Conservation (phyloP, 2,888 invertebrate genomes). For the Xylocampa areola region DNA sequence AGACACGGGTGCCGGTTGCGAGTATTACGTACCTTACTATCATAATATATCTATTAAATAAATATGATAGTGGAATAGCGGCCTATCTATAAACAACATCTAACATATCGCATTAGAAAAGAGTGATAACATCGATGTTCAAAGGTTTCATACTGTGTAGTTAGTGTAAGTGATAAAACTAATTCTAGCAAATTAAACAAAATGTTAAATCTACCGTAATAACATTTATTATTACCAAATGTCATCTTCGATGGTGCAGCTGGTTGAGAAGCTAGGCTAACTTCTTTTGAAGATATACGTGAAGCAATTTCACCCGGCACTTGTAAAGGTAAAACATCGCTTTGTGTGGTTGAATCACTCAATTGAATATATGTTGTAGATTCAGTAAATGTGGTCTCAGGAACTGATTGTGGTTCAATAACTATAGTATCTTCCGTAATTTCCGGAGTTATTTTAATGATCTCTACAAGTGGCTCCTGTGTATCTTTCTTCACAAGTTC, state of each 20-base stretch:
- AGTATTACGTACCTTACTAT: too few species aligned
- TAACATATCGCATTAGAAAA: too few species aligned
- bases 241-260: constrained; percentile 1
- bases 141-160: constrained; percentile 39
- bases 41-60: too few species aligned
- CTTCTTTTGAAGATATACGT: constrained; percentile 4
- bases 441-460: not conserved
- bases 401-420: not conserved
- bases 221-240: constrained; percentile 41
- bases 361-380: not conserved
- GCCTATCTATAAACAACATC: too few species aligned
- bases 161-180: constrained; percentile 23
- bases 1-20: too few species aligned
- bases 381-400: constrained; percentile 1
- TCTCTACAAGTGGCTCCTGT: not conserved
- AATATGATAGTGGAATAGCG: too few species aligned
- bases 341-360: not conserved
- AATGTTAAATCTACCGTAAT: constrained; percentile 15
- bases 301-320: not conserved
- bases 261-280: not conserved
- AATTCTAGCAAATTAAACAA: constrained; percentile 15
- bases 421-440: not conserved
- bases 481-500: not conserved
- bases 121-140: too few species aligned
- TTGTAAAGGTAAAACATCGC: not conserved